A percentile compares a stretch with the other conserved stretches of the same genome.
phyloP scores from a whole-genome alignment of 2,797 vertebrate species.

The Momotus momota region DNA sequence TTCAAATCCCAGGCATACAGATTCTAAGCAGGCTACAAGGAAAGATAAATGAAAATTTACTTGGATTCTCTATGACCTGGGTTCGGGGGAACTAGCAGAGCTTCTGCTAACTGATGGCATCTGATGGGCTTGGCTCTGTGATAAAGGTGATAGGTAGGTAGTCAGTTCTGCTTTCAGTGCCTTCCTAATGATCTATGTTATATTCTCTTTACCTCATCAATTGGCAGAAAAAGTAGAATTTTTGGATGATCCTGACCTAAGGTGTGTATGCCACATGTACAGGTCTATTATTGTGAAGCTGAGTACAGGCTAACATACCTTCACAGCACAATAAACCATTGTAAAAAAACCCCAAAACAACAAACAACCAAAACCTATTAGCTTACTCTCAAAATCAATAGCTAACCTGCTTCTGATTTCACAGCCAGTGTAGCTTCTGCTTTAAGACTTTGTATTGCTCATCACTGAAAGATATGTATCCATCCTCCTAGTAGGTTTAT shows the following conservation, averaged over 20 bases:
- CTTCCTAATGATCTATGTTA: background rate
- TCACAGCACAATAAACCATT: background rate
- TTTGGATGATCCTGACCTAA: background rate
- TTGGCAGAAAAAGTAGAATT: background rate
- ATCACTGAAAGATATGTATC: fast-evolving
- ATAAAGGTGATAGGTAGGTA: background rate
- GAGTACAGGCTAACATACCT: background rate
- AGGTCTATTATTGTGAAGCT: too few relatives aligned
- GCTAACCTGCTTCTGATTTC: background rate
- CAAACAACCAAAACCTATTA: background rate
- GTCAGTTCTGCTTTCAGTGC: background rate
- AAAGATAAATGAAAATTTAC: background rate
- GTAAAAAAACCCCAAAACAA: background rate
- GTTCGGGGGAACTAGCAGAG: background rate
- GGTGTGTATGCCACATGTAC: background rate
- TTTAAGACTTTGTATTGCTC: background rate
- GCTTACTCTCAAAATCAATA: background rate
- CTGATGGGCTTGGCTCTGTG: background rate
- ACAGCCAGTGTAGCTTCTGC: background rate
- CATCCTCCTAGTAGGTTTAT: background rate
- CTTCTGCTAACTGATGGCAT: background rate
- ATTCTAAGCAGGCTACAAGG: background rate
- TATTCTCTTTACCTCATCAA: fast-evolving
- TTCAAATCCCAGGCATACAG: too few relatives aligned
- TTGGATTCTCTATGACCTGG: background rate